A percentile compares a stretch with the other conserved stretches of the same genome.
These are phyloP conservation scores for Sebastes matsubarae DNA, from an alignment of 2,797 vertebrate genomes.

Conservation along the genomic window DNA sequence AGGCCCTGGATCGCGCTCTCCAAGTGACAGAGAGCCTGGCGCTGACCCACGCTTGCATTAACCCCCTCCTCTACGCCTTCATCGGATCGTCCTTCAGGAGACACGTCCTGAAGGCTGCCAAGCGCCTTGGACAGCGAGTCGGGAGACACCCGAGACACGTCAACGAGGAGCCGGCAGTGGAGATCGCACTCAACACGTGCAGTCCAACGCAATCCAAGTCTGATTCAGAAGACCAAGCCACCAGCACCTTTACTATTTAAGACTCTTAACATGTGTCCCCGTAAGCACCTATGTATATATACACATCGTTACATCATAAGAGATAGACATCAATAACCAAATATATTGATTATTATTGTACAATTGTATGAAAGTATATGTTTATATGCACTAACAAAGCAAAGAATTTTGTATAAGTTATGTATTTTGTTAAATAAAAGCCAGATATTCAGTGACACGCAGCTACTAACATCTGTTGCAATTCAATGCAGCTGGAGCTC, in stretches of 20 bases:
- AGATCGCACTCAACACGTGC: slow-evolving; percentile 72
- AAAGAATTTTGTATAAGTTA: slow-evolving; percentile 50
- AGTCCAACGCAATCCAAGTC: slow-evolving; percentile 77
- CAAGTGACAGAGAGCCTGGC: slow-evolving; percentile 92
- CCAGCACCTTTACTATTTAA: slow-evolving; percentile 87
- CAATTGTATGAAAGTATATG: too few relatives aligned
- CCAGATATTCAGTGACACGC: background rate
- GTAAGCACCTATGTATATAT: slow-evolving; percentile 31
- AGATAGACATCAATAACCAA: background rate
- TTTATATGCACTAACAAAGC: slow-evolving; percentile 28
- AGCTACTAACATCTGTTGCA: slow-evolving; percentile 2
- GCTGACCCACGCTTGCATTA: slow-evolving; percentile 91
- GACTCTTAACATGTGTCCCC: background rate
- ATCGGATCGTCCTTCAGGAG: slow-evolving; percentile 91
- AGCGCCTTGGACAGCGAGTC: slow-evolving; percentile 78
- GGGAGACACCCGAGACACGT: slow-evolving; percentile 59
- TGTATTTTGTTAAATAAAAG: slow-evolving; percentile 65
- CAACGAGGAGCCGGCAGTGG: slow-evolving; percentile 61
- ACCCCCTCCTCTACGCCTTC: slow-evolving; percentile 91
- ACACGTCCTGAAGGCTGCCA: slow-evolving; percentile 85
- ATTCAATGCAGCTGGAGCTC: slow-evolving; percentile 24
- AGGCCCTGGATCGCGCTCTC: slow-evolving; percentile 83
- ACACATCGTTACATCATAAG: background rate
- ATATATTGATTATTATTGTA: background rate
- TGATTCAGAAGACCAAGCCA: slow-evolving; percentile 81